These are phyloP conservation scores for Vesta saturnalis DNA, from an alignment of 2,888 invertebrate species.

Conservation along the genomic window DNA sequence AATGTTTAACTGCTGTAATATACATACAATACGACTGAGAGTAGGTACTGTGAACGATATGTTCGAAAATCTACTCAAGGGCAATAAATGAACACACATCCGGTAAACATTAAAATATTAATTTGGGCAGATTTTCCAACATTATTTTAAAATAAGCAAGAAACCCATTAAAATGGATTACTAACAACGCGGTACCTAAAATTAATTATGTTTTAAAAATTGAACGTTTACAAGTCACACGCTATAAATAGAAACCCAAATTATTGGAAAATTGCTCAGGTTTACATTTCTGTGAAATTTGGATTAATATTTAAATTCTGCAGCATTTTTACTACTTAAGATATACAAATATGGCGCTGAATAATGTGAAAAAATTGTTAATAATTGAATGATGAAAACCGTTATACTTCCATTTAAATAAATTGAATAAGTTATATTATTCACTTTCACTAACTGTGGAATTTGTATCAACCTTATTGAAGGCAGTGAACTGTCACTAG, in stretches of 20 bases:
- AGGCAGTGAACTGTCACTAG: slow-evolving; percentile 5
- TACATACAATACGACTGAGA: too few relatives aligned
- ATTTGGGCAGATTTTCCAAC: too few relatives aligned
- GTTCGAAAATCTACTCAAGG: too few relatives aligned
- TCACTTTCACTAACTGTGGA: slow-evolving; percentile 12
- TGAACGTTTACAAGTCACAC: not conserved
- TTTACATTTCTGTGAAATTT: not conserved
- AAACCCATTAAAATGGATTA: too few relatives aligned
- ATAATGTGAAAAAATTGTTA: not conserved
- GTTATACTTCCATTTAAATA: not conserved
- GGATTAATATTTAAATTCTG: not conserved
- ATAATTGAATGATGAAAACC: not conserved
- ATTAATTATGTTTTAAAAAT: not conserved
- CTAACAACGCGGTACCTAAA: too few relatives aligned
- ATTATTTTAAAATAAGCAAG: too few relatives aligned
- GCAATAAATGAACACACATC: too few relatives aligned
- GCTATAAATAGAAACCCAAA: not conserved
- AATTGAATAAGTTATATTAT: not conserved
- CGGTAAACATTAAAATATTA: too few relatives aligned
- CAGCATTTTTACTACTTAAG: too few relatives aligned
- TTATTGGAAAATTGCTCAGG: not conserved
- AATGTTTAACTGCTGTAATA: too few relatives aligned
- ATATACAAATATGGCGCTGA: too few relatives aligned
- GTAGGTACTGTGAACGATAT: too few relatives aligned
- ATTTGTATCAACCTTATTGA: slow-evolving; percentile 3